Percentiles rank a stretch among this genome's conserved stretches.
These are phyloP conservation scores for Chrysogorgia sp. DNA, from an alignment of 92 coral and sea anemone genomes.

Conservation along the genomic window DNA sequence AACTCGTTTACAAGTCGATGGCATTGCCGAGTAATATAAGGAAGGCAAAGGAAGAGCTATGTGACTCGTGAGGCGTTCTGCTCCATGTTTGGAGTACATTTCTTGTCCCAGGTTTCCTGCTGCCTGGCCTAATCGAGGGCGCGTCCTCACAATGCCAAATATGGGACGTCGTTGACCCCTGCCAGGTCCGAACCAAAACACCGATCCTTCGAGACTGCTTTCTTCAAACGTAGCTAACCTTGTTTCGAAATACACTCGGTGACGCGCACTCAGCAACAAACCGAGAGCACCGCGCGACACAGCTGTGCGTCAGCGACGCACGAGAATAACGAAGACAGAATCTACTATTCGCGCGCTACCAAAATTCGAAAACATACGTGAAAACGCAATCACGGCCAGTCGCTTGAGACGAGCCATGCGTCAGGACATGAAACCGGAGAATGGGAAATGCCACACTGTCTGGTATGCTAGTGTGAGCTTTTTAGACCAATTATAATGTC, in stretches of 20 bases:
- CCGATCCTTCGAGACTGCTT: background rate
- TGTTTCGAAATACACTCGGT: background rate
- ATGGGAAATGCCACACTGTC: conserved; percentile 20
- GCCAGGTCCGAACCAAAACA: background rate
- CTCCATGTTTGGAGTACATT: conserved; percentile 12
- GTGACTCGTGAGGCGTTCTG: background rate
- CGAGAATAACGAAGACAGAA: background rate
- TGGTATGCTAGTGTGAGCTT: conserved; percentile 8
- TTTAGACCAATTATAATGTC: conserved; percentile 7
- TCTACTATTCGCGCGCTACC: background rate
- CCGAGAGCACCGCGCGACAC: background rate
- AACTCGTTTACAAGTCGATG: background rate
- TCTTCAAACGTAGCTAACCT: background rate
- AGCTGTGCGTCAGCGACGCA: background rate
- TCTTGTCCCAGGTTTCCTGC: conserved; percentile 19
- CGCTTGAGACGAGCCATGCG: background rate
- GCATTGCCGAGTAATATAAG: background rate
- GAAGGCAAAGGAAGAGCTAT: conserved; percentile 6
- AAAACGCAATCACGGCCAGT: background rate
- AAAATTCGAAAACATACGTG: background rate
- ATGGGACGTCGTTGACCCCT: conserved; percentile 24
- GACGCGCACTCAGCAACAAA: background rate
- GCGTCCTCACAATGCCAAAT: background rate
- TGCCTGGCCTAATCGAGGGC: background rate
- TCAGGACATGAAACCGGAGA: conserved; percentile 18